phyloP scores from a whole-genome alignment of 2,888 invertebrate species.

The Melikaiella ostensackeni region DNA sequence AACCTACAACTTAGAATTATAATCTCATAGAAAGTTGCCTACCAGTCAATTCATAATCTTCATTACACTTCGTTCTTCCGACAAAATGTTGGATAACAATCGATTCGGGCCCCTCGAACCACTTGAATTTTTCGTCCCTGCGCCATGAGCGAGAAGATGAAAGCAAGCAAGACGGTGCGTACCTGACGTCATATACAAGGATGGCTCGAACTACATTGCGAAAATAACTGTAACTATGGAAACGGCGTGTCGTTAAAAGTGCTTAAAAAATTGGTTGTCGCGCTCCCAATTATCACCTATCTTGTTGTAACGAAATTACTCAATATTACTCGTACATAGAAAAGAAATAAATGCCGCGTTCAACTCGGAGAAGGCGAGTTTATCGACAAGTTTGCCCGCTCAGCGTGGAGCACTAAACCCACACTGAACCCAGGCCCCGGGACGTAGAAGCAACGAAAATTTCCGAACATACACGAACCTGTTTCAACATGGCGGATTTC shows the following conservation, averaged over 20 bases:
- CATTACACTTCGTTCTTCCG: not conserved
- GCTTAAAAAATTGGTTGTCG: not conserved
- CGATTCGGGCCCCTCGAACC: slow-evolving; percentile 13
- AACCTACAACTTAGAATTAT: not conserved
- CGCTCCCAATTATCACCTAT: not conserved
- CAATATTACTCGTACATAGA: not conserved
- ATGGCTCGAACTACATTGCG: slow-evolving; percentile 19
- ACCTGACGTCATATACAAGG: slow-evolving; percentile 4
- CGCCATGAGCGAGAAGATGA: not conserved
- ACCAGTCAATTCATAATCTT: slow-evolving; percentile 15
- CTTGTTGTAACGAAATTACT: not conserved
- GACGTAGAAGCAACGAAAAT: slow-evolving; percentile 17
- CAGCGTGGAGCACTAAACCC: slow-evolving; percentile 21
- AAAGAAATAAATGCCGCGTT: slow-evolving; percentile 11
- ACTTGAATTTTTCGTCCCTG: slow-evolving; percentile 20
- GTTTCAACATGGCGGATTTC: slow-evolving; percentile 22
- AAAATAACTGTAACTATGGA: slow-evolving; percentile 38
- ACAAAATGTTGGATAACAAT: not conserved
- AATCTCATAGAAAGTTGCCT: slow-evolving; percentile 17
- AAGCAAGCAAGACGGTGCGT: slow-evolving; percentile 14
- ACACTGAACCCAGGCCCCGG: slow-evolving; percentile 37
- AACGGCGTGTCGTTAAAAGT: slow-evolving; percentile 25
- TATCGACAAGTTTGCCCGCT: slow-evolving; percentile 34
- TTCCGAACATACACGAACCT: slow-evolving; percentile 16
- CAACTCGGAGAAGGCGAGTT: slow-evolving; percentile 12